These are phyloP conservation scores for Zapornia atra DNA, from an alignment of 2,113 vertebrate species.

Conservation along the genomic window DNA sequence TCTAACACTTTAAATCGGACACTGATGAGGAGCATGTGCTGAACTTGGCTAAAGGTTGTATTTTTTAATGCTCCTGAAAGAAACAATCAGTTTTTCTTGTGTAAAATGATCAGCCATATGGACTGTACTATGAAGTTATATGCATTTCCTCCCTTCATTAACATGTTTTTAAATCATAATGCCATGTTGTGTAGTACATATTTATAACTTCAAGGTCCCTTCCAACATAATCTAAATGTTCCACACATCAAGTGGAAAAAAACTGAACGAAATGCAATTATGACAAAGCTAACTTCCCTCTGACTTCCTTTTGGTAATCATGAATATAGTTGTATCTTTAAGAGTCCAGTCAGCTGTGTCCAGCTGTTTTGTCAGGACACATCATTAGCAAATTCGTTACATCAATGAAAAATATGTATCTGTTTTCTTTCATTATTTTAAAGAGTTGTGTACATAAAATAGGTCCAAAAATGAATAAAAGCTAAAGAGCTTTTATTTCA, in stretches of 20 bases:
- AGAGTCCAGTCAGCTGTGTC: constrained; percentile 20
- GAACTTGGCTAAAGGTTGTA: not conserved
- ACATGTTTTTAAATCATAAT: not conserved
- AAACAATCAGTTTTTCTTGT: not conserved
- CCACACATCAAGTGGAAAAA: not conserved
- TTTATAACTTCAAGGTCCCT: not conserved
- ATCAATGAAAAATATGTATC: not conserved
- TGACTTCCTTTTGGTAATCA: not conserved
- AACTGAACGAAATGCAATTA: not conserved
- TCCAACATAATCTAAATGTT: not conserved
- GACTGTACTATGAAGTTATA: not conserved
- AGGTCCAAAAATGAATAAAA: not conserved
- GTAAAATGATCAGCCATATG: not conserved
- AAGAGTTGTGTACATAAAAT: not conserved
- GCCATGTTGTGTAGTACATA: not conserved
- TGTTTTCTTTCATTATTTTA: not conserved
- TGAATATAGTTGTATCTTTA: not conserved
- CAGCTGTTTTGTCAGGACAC: constrained; percentile 11
- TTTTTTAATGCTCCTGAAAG: not conserved
- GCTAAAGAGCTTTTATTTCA: not conserved
- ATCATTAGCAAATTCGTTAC: not conserved
- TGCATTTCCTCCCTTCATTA: not conserved
- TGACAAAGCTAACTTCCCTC: not conserved
- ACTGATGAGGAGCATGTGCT: not conserved
- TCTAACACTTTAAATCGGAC: not conserved